These are phyloP conservation scores for Dryomyza anilis DNA, from an alignment of 2,888 invertebrate species.

Conservation along the genomic window DNA sequence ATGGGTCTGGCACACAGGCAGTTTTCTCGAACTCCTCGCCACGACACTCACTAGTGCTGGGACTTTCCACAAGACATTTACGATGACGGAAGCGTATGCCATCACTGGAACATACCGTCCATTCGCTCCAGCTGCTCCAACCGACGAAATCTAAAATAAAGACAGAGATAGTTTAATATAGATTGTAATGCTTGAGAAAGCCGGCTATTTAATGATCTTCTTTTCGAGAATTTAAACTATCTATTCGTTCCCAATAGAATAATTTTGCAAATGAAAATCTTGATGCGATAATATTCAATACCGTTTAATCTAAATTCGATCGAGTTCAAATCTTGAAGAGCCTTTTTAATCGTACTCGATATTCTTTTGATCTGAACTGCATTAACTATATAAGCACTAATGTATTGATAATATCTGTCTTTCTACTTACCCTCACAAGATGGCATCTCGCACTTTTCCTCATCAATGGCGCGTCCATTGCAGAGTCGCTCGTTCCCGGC, in stretches of 20 bases:
- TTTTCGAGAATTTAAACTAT: too few species aligned
- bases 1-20: slow-evolving; percentile 64
- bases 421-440: slow-evolving; percentile 69
- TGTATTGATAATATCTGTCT: too few species aligned
- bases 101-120: slow-evolving; percentile 70
- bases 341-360: too few species aligned
- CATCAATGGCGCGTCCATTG: slow-evolving; percentile 68
- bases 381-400: too few species aligned
- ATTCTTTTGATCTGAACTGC: too few species aligned
- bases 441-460: slow-evolving; percentile 72
- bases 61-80: slow-evolving; percentile 66
- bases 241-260: too few species aligned
- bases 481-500: slow-evolving; percentile 64
- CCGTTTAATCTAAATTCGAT: too few species aligned
- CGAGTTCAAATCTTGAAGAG: too few species aligned
- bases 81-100: slow-evolving; percentile 74
- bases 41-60: slow-evolving; percentile 69
- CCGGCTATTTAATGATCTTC: neutral
- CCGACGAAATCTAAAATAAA: slow-evolving; percentile 67
- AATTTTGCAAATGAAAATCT: too few species aligned
- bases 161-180: too few species aligned
- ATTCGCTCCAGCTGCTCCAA: slow-evolving; percentile 79
- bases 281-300: too few species aligned
- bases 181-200: neutral
- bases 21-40: slow-evolving; percentile 74